Evolutionary conservation across 2,113 vertebrate species (phyloP).

Genomic region (Pollachius pollachius): DNA sequence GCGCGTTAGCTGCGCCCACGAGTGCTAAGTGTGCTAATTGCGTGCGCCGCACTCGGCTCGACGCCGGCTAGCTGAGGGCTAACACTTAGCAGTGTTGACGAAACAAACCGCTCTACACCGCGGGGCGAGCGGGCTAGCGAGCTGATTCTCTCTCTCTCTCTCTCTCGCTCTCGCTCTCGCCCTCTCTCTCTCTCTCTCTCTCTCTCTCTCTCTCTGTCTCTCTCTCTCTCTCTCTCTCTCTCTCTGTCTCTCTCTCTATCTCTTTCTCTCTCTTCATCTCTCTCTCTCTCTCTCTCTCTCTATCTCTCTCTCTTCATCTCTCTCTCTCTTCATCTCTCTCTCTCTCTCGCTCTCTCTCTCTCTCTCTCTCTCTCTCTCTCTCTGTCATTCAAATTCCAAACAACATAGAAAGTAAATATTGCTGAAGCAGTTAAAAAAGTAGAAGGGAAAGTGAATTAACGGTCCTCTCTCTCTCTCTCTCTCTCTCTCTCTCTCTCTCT

Average conservation of each 20-base stretch:
- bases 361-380: too few species aligned
- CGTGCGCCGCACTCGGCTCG: slow-evolving; percentile 58
- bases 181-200: slow-evolving; percentile 21
- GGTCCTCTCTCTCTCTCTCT: slow-evolving; percentile 4
- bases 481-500: slow-evolving; percentile 38
- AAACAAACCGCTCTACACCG: slow-evolving; percentile 54
- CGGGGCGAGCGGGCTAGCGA: slow-evolving; percentile 49
- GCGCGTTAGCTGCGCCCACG: slow-evolving; percentile 60
- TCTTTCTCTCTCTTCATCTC: too few species aligned
- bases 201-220: slow-evolving; percentile 57
- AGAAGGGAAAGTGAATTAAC: too few species aligned
- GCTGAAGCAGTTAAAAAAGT: neutral
- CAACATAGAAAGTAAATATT: too few species aligned
- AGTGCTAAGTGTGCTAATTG: slow-evolving; percentile 70
- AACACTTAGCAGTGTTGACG: slow-evolving; percentile 60
- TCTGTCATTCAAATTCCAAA: too few species aligned
- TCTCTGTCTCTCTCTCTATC: too few species aligned
- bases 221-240: slow-evolving; percentile 88
- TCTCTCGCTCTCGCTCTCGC: slow-evolving; percentile 1
- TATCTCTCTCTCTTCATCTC: too few species aligned
- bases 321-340: too few species aligned
- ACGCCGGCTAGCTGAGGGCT: slow-evolving; percentile 59
- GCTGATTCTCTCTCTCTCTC: slow-evolving; percentile 38
- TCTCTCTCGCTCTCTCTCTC: too few species aligned
- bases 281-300: too few species aligned